Evolutionary conservation across 2,113 vertebrate species (phyloP).

Genomic region (Coryphaenoides rupestris): DNA sequence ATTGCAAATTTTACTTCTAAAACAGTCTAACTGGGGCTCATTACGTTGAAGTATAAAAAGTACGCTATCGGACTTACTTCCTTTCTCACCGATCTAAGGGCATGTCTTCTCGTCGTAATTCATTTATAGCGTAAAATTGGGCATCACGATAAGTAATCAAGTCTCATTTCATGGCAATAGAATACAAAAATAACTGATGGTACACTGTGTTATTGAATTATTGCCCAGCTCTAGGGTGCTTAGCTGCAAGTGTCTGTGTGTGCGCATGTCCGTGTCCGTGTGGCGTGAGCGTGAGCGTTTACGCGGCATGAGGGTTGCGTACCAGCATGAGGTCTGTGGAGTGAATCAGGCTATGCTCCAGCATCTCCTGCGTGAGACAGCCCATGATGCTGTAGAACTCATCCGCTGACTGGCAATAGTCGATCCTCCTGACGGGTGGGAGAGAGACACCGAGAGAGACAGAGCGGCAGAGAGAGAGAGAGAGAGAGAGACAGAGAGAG

Average conservation of each 20-base stretch:
- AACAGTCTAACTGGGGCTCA: too few species aligned
- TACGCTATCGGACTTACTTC: too few species aligned
- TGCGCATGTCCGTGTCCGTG: not conserved
- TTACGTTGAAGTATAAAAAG: too few species aligned
- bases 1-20: too few species aligned
- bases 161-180: too few species aligned
- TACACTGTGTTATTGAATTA: too few species aligned
- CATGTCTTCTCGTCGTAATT: too few species aligned
- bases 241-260: not conserved
- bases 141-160: too few species aligned
- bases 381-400: slow-evolving; percentile 98
- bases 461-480: not conserved
- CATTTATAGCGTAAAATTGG: too few species aligned
- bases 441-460: not conserved
- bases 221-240: too few species aligned
- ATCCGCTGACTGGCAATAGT: slow-evolving; percentile 90
- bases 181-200: not conserved
- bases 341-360: slow-evolving; percentile 87
- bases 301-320: too few species aligned
- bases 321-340: slow-evolving; percentile 95
- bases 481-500: not conserved
- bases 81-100: too few species aligned
- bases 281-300: not conserved
- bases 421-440: slow-evolving; percentile 79
- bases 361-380: slow-evolving; percentile 92